Conservation (phyloP, 2,888 invertebrate genomes). For the Lysandra coridon region DNA sequence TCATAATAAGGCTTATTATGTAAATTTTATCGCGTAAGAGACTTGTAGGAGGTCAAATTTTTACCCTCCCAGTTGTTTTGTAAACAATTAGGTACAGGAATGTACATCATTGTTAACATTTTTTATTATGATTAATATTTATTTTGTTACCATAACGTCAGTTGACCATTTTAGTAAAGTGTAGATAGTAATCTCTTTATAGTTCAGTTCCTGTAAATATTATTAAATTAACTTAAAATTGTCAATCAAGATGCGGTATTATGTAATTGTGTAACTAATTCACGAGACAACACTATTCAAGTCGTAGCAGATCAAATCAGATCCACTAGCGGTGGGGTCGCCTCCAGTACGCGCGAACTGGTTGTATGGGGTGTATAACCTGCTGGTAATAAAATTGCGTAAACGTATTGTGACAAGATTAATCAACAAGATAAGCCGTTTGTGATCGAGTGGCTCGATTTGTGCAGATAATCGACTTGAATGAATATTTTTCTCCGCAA, state of each 20-base stretch:
- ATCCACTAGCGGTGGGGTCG: constrained; percentile 1
- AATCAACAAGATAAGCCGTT: constrained; percentile 41
- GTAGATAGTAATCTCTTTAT: neutral
- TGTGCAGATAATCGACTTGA: constrained; percentile 18
- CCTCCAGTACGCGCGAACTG: neutral
- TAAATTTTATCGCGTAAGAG: constrained; percentile 11
- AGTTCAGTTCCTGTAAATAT: neutral
- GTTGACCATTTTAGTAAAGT: too few relatives aligned
- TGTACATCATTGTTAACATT: neutral
- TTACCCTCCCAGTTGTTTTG: neutral
- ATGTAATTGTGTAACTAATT: neutral
- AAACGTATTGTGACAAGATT: constrained; percentile 42
- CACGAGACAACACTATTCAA: neutral
- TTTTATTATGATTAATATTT: neutral
- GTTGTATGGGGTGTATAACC: constrained; percentile 35
- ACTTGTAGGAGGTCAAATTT: neutral
- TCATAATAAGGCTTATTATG: constrained; percentile 7
- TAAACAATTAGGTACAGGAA: neutral
- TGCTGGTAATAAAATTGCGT: constrained; percentile 42
- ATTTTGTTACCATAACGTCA: neutral
- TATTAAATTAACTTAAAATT: too few relatives aligned
- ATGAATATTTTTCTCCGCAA: constrained; percentile 10
- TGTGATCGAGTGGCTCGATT: constrained; percentile 33
- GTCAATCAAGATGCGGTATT: neutral
- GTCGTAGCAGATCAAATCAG: neutral